Evolutionary conservation across 92 coral and sea anemone genomes (phyloP).

Genomic region (Siderastrea siderea): DNA sequence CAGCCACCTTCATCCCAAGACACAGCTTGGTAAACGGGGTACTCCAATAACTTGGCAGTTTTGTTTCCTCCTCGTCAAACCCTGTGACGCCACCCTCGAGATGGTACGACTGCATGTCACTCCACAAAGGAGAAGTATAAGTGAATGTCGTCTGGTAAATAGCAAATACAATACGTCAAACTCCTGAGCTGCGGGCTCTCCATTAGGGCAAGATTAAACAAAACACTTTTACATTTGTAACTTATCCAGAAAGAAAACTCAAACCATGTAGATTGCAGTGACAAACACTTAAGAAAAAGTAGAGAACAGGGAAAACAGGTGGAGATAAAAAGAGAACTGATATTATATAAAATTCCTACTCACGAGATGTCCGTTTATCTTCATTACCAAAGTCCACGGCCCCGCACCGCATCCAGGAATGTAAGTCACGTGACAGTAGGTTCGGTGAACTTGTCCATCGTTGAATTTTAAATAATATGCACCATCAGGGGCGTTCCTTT

Average conservation of each 20-base stretch:
- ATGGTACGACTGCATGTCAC: not conserved
- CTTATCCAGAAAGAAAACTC: no score
- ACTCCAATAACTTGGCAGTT: constrained; percentile 54
- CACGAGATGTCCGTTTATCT: constrained; percentile 3
- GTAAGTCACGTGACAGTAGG: constrained; percentile 24
- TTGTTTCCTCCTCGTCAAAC: constrained; percentile 26
- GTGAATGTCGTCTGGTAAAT: constrained; percentile 1
- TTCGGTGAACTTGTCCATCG: constrained; percentile 4
- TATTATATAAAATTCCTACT: no score
- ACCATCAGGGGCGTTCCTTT: not conserved
- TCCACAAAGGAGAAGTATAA: constrained; percentile 3
- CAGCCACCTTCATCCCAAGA: constrained; percentile 40
- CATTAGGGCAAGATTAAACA: not conserved
- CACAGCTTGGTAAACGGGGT: constrained; percentile 47
- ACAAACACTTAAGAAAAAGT: not conserved
- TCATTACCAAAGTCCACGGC: constrained; percentile 40
- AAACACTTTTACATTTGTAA: not conserved
- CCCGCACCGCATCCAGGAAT: constrained; percentile 27
- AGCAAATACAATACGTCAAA: not conserved
- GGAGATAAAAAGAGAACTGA: no score
- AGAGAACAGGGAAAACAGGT: not conserved
- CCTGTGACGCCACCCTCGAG: not conserved
- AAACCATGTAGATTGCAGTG: no score
- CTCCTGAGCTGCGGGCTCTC: not conserved
- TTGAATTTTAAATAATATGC: constrained; percentile 25